Evolutionary conservation across 2,888 invertebrate species (phyloP), one percentile per base, ranked within the genome.

Genomic region (Didymodactylos carnosus): DNA sequence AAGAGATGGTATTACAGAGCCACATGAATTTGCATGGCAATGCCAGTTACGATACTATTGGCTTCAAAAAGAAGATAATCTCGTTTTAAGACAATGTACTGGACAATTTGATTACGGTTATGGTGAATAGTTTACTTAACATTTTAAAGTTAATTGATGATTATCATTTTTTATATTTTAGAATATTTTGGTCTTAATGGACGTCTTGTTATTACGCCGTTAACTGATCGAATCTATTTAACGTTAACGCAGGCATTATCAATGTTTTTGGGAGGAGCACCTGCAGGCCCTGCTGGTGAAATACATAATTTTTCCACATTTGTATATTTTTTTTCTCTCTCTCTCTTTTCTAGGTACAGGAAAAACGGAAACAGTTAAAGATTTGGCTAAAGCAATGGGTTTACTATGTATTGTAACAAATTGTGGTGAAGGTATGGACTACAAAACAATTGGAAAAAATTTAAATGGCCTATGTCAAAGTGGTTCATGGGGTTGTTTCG

Each of bases 401-500:
- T 78, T 84, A 71, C 79, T 84, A 40, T 84, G 84, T 79, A 82
- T 84, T 10, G 84, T 84, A 3, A 93, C 92, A 0, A 84, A 94
- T 84, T 94, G 94, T 80, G 92, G 92, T 0, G 92, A 93, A 83
- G 91, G 91, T 27, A 46, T 99, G 84, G 98, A 99, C 85, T 99
- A 99, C 87, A 95, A 95, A 85, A 98, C 98, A 4, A 97, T 98
- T 95, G 98, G 98, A 69, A 88, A 98, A 78, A 98, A 99, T 83
- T 97, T 98, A 84, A 95, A 98, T 77, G 98, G 98, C 81, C 87
- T 98, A 75, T 98, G 98, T 81, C 97, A 95, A 41, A 87, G 78
- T 73, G 97, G 97, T 70, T 97, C 98, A 0, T 98, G 97, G 97
- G 97, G 97, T 78, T 98, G 98, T 82, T 98, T 98, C 84, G 97